Conservation (phyloP, 2,113 vertebrate species). For the Coregonus clupeaformis region DNA sequence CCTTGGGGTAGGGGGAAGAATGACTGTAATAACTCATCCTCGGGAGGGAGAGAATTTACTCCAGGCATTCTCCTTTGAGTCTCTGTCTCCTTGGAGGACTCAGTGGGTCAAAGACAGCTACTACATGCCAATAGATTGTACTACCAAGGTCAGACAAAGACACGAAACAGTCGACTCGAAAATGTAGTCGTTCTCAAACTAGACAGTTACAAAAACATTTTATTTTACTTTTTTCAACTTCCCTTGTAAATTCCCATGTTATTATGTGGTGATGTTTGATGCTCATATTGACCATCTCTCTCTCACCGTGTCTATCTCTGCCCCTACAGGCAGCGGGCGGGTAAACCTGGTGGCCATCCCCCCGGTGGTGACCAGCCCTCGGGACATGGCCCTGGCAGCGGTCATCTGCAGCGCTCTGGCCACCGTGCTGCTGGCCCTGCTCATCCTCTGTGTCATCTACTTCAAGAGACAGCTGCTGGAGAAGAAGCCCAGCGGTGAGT, state of each 20-base stretch:
- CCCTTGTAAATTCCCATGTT: no score
- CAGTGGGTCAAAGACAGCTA: background rate
- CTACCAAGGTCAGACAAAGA: background rate
- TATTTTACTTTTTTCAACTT: no score
- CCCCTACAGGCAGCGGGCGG: constrained; percentile 80
- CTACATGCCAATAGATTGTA: background rate
- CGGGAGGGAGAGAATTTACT: constrained; percentile 43
- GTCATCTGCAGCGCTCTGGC: constrained; percentile 95
- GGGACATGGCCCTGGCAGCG: constrained; percentile 90
- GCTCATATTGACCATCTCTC: background rate
- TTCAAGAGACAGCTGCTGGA: constrained; percentile 97
- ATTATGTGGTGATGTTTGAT: background rate
- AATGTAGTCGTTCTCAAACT: no score
- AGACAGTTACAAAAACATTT: no score
- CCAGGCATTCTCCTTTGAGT: constrained; percentile 60
- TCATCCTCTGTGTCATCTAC: constrained; percentile 94
- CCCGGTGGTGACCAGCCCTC: constrained; percentile 84
- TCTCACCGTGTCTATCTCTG: background rate
- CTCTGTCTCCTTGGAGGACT: constrained; percentile 8
- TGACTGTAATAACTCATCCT: constrained; percentile 62
- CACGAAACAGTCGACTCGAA: background rate
- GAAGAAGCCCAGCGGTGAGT: constrained; percentile 91
- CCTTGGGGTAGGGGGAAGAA: constrained; percentile 25
- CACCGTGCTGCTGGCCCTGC: constrained; percentile 89
- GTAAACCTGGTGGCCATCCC: constrained; percentile 93